phyloP scores from a whole-genome alignment of 2,888 invertebrate genomes.

The Archaeoteleia sp. region DNA sequence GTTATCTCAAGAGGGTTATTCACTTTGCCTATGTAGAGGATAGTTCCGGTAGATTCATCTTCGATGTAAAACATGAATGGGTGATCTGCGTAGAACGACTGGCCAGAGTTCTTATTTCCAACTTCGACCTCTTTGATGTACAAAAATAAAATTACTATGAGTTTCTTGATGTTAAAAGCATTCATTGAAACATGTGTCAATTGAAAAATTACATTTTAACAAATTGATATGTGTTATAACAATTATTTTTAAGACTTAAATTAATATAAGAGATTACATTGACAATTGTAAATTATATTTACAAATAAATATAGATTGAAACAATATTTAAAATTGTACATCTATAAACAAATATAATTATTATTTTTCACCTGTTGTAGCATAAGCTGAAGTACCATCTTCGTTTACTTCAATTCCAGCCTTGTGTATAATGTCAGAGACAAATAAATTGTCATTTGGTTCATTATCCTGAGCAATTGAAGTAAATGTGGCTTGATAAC shows the following conservation, averaged over 20 bases:
- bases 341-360: no score
- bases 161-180: not conserved
- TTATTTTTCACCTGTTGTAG: conserved; percentile 86
- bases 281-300: no score
- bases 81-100: conserved; percentile 81
- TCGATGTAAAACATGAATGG: conserved; percentile 89
- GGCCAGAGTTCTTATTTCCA: conserved; percentile 83
- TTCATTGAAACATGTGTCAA: no score
- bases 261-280: no score
- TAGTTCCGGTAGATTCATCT: conserved; percentile 83
- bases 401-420: conserved; percentile 87
- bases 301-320: no score
- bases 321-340: no score
- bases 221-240: no score
- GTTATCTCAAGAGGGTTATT: conserved; percentile 78
- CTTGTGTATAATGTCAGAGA: conserved; percentile 84
- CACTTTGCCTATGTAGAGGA: conserved; percentile 85
- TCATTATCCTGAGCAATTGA: conserved; percentile 80
- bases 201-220: no score
- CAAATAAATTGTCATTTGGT: conserved; percentile 76
- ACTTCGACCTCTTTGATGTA: conserved; percentile 78
- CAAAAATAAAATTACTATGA: not conserved
- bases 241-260: no score
- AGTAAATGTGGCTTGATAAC: conserved; percentile 82
- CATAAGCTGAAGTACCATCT: conserved; percentile 82